Conservation (phyloP, 1,140 invertebrate genomes). For the Orussus abietinus region DNA sequence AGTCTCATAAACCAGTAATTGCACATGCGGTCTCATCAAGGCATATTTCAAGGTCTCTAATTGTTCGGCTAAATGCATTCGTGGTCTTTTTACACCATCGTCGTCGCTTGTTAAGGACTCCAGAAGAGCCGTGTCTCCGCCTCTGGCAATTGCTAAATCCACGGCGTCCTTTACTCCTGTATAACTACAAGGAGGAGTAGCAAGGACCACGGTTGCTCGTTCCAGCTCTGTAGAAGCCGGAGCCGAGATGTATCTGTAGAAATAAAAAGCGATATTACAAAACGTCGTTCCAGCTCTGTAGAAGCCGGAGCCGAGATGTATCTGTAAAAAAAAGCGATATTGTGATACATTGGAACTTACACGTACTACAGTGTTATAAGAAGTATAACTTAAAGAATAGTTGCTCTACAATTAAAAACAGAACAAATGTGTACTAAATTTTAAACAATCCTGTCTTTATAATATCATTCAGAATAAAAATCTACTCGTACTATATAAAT, state of each 20-base stretch:
- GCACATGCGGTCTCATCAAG: constrained; percentile 45
- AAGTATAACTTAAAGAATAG: no score
- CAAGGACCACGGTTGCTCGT: constrained; percentile 67
- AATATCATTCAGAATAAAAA: no score
- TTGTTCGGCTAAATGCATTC: constrained; percentile 32
- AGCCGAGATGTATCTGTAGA: constrained; percentile 28
- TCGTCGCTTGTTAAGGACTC: constrained; percentile 33
- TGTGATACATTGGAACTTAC: no score
- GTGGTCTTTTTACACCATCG: constrained; percentile 23
- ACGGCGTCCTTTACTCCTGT: constrained; percentile 70
- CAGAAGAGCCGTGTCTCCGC: constrained; percentile 34
- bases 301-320: constrained; percentile 27
- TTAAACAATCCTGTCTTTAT: no score
- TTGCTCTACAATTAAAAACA: no score
- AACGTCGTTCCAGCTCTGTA: constrained; percentile 58
- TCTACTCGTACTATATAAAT: no score
- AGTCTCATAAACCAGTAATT: constrained; percentile 51
- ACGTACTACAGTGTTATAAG: no score
- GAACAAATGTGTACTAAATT: neutral
- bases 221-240: constrained; percentile 51
- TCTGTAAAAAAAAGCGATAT: constrained; percentile 18
- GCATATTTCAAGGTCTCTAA: constrained; percentile 39
- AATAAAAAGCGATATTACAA: constrained; percentile 4
- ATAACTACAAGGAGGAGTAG: constrained; percentile 72
- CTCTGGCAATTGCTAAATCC: constrained; percentile 57